Evolutionary conservation across 1,140 invertebrate genomes (phyloP), one percentile per base, ranked within the genome.

Genomic region (Carposina sasakii): DNA sequence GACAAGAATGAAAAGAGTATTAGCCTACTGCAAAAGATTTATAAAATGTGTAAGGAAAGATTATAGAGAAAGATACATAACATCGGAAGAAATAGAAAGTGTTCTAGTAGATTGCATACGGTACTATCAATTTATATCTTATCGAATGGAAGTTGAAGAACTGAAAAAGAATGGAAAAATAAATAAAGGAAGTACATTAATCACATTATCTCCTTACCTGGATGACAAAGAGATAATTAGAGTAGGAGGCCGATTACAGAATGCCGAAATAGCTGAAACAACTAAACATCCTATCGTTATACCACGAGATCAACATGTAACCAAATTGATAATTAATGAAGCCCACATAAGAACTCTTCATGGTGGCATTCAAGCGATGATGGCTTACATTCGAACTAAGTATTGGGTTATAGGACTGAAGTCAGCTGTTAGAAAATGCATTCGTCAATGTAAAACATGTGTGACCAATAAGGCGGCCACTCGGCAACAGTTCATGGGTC

Each of bases 231-330:
- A 33, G 3, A 44, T 78, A 0, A 24, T 76, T 5, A 58, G 66
- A 52, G 59, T 70, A 19, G 59, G 64, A 17, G 70, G 66, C n/a
- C 36, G 70, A n/a, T 16, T 77, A 34, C 36, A 45, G 41, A 60
- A 68, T 26, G 51, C 69, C 6, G n/a, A 43, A n/a, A 40, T 69
- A 19, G 2, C 49, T 26, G 37, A 54, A 15, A 9, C 46, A 16
- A 39, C 21, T 8, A 62, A 63, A 49, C 57, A 72, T 39, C 63
- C 66, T n/a, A 58, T 67, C 12, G 60, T 71, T 10, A 52, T 71
- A 19, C 59, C 61, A 8, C 10, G n/a, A 2, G 54, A 57, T 3
- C 45, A 42, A 24, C 56, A 61, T 26, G 15, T 61, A 3, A 52
- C 42, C 3, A 52, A 45, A 33, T 24, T 61, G 12, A 20, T 67